phyloP scores from a whole-genome alignment of 2,888 invertebrate genomes.

The Acronicta leporina region DNA sequence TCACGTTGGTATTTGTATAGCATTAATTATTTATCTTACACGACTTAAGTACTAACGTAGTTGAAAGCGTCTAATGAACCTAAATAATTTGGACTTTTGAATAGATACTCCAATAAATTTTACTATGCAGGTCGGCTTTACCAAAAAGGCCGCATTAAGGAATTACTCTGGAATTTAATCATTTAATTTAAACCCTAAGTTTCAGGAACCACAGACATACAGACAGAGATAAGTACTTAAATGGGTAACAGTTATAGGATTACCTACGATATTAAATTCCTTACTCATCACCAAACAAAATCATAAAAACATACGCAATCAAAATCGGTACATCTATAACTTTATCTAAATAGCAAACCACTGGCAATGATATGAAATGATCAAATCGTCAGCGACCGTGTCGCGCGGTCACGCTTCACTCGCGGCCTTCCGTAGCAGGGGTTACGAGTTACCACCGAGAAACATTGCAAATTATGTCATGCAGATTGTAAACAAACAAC shows the following conservation, averaged over 20 bases:
- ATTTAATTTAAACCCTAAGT: too few species aligned
- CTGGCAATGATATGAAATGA: constrained; percentile 48
- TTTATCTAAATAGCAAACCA: constrained; percentile 18
- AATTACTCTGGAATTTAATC: too few species aligned
- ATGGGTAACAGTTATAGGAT: too few species aligned
- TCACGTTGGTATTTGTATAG: constrained; percentile 12
- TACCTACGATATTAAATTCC: neutral
- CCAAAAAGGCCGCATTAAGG: too few species aligned
- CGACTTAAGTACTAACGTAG: neutral
- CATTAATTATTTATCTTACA: constrained; percentile 9
- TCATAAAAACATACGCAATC: neutral
- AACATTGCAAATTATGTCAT: constrained; percentile 48
- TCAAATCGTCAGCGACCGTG: constrained; percentile 49
- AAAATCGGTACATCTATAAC: constrained; percentile 17
- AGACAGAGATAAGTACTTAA: too few species aligned
- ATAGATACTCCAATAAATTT: too few species aligned
- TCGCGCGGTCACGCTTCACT: constrained; percentile 51
- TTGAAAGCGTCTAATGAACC: constrained; percentile 10
- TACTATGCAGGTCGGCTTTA: too few species aligned
- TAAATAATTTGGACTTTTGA: too few species aligned
- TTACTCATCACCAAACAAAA: neutral
- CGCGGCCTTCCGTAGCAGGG: constrained; percentile 53
- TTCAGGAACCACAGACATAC: too few species aligned
- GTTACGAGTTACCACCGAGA: constrained; percentile 32
- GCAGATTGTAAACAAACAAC: constrained; percentile 52